Conservation (phyloP, 2,888 invertebrate species). For the Salpingus planirostris region DNA sequence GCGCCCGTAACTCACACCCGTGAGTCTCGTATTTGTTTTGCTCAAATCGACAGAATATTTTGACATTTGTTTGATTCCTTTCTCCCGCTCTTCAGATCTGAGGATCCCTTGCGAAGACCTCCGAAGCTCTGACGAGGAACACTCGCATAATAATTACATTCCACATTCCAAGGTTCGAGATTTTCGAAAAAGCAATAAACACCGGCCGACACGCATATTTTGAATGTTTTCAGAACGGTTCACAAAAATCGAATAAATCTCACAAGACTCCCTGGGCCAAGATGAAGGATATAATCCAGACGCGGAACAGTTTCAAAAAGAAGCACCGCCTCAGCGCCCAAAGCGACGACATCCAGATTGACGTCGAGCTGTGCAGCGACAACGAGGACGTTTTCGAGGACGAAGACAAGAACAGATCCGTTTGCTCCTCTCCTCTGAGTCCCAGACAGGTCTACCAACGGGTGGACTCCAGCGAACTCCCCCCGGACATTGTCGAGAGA, state of each 20-base stretch:
- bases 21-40: no score
- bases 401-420: conserved; percentile 19
- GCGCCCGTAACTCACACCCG: no score
- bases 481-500: conserved; percentile 31
- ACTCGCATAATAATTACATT: conserved; percentile 31
- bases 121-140: conserved; percentile 34
- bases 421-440: conserved; percentile 11
- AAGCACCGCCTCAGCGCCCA: conserved; percentile 36
- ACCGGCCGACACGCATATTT: neutral
- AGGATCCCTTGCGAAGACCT: conserved; percentile 27
- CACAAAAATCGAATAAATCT: conserved; percentile 15
- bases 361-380: conserved; percentile 32
- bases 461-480: conserved; percentile 24
- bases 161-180: conserved; percentile 31
- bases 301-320: conserved; percentile 57
- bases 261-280: conserved; percentile 64
- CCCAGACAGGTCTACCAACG: conserved; percentile 4
- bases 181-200: conserved; percentile 1
- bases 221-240: conserved; percentile 15
- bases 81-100: conserved; percentile 23
- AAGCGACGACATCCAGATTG: conserved; percentile 36
- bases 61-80: no score
- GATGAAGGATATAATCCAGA: conserved; percentile 69
- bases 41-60: no score
- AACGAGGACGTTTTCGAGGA: conserved; percentile 37